A percentile compares a stretch with the other conserved stretches of the same genome.
phyloP scores from a whole-genome alignment of 1,140 invertebrate species.

The Drosophila ananassae region DNA sequence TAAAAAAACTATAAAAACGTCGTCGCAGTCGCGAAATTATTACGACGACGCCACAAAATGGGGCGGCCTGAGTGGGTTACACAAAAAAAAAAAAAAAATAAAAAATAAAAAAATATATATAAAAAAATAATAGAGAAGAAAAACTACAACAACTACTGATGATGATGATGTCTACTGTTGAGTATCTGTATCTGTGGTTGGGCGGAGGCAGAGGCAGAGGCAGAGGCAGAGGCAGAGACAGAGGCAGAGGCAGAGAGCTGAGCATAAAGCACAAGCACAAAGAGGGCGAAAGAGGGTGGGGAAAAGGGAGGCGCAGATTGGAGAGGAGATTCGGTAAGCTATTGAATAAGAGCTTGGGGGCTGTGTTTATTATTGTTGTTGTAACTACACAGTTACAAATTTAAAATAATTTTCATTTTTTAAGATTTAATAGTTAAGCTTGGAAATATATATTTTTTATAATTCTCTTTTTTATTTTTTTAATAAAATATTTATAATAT shows the following conservation, averaged over 20 bases:
- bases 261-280: slow-evolving; percentile 3
- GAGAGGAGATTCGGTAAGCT: slow-evolving; percentile 49
- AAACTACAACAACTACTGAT: slow-evolving; percentile 8
- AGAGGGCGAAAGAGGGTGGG: slow-evolving; percentile 4
- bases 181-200: slow-evolving; percentile 11
- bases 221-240: not conserved
- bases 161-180: slow-evolving; percentile 11
- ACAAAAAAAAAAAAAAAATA: slow-evolving; percentile 31
- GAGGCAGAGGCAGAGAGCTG: slow-evolving; percentile 3
- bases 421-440: no score
- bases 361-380: slow-evolving; percentile 23
- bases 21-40: slow-evolving; percentile 76
- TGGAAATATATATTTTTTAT: not conserved
- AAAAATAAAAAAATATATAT: slow-evolving; percentile 7
- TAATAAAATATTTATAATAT: not conserved
- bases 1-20: slow-evolving; percentile 68
- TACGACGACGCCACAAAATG: slow-evolving; percentile 72
- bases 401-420: not conserved
- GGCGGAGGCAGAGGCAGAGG: not conserved
- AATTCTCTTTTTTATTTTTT: not conserved
- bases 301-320: slow-evolving; percentile 6
- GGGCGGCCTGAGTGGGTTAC: slow-evolving; percentile 61
- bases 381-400: not conserved
- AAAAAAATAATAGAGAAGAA: not conserved
- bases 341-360: slow-evolving; percentile 48